phyloP scores from a whole-genome alignment of 2,797 vertebrate genomes.

The Gallinago solitaria region DNA sequence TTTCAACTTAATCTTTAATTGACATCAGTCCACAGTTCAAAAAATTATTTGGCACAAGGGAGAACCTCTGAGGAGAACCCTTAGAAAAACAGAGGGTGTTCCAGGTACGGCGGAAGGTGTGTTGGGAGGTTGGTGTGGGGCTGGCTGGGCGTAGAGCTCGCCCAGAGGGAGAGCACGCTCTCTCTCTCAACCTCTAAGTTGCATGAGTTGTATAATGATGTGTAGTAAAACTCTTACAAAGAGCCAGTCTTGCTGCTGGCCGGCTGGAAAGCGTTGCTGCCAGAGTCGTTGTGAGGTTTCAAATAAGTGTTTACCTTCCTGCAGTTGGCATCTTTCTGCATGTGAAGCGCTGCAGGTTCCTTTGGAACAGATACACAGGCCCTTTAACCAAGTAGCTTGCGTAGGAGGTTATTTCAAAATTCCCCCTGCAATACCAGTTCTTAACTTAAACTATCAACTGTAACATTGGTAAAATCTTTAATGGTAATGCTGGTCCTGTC shows the following conservation, averaged over 20 bases:
- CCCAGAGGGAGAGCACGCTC: not conserved
- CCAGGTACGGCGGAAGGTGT: conserved; percentile 45
- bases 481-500: not conserved
- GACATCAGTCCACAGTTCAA: conserved; percentile 68
- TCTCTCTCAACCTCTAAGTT: not conserved
- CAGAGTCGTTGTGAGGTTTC: not conserved
- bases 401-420: not conserved
- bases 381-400: not conserved
- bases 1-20: conserved; percentile 49
- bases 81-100: conserved; percentile 57
- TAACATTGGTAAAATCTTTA: not conserved
- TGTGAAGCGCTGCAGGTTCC: not conserved
- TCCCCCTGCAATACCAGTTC: not conserved
- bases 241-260: not conserved
- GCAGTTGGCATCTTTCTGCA: conserved; percentile 37
- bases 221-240: not conserved
- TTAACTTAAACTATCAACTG: not conserved
- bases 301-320: conserved; percentile 2
- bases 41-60: conserved; percentile 65
- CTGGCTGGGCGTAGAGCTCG: not conserved
- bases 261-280: not conserved
- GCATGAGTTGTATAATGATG: conserved; percentile 28
- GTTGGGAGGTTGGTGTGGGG: conserved; percentile 29
- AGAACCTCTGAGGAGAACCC: conserved; percentile 58
- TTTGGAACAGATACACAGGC: not conserved